These are phyloP conservation scores for Venusia cambrica DNA, from an alignment of 2,888 invertebrate species.

Conservation along the genomic window DNA sequence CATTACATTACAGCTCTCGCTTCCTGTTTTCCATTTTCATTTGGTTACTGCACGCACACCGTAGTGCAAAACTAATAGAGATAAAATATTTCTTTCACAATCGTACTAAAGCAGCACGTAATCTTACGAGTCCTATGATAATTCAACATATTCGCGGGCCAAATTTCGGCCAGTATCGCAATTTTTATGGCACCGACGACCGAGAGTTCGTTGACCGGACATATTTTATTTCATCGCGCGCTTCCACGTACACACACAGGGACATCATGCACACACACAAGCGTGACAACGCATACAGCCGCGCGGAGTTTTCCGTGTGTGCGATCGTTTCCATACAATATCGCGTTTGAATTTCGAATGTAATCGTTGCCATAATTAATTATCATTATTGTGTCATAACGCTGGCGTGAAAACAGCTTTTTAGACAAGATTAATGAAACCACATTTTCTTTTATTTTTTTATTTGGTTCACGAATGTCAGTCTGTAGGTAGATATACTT, in stretches of 20 bases:
- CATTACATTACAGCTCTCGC: constrained; percentile 20
- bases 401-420: constrained; percentile 33
- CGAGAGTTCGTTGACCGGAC: constrained; percentile 78
- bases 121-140: too few species aligned
- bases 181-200: constrained; percentile 80
- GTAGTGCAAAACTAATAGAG: constrained; percentile 4
- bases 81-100: too few species aligned
- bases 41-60: constrained; percentile 33
- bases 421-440: constrained; percentile 21
- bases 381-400: constrained; percentile 48
- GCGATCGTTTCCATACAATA: constrained; percentile 66
- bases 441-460: too few species aligned
- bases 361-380: constrained; percentile 60
- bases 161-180: constrained; percentile 77
- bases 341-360: constrained; percentile 59
- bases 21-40: constrained; percentile 24
- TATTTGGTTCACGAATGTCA: too few species aligned
- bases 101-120: too few species aligned
- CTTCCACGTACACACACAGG: constrained; percentile 77
- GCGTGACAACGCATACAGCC: constrained; percentile 57
- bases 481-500: too few species aligned
- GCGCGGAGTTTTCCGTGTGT: constrained; percentile 59
- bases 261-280: constrained; percentile 58
- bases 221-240: constrained; percentile 81
- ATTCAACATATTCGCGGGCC: constrained; percentile 64